These are phyloP conservation scores for Platichthys flesus DNA, from an alignment of 2,113 vertebrate species.

Conservation along the genomic window DNA sequence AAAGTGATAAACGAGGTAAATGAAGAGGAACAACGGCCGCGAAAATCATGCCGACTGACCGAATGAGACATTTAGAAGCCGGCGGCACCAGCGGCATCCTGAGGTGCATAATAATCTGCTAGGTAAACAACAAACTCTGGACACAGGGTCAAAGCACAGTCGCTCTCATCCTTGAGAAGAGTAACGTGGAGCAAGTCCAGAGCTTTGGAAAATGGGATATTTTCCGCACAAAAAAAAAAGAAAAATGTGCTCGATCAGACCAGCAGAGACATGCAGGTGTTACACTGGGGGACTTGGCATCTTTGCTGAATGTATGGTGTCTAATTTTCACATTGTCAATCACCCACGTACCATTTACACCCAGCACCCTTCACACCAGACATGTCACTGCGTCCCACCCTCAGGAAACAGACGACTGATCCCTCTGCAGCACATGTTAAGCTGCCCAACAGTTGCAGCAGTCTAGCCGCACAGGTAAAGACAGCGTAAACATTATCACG, in stretches of 20 bases:
- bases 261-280: background rate
- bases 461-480: constrained; percentile 26
- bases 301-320: constrained; percentile 8
- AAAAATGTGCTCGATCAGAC: background rate
- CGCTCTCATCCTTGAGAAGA: constrained; percentile 33
- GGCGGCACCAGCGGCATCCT: constrained; percentile 32
- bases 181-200: constrained; percentile 18
- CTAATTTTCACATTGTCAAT: constrained; percentile 27
- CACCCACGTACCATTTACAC: constrained; percentile 24
- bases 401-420: constrained; percentile 10
- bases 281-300: constrained; percentile 12
- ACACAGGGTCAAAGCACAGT: constrained; percentile 59
- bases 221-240: background rate
- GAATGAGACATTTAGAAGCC: constrained; percentile 62
- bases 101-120: constrained; percentile 59
- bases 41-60: constrained; percentile 52
- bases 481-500: constrained; percentile 35
- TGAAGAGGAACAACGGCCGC: constrained; percentile 70
- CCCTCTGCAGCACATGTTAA: constrained; percentile 4
- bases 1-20: constrained; percentile 79
- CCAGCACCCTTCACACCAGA: constrained; percentile 5
- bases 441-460: constrained; percentile 17
- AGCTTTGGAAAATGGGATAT: background rate
- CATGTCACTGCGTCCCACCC: background rate
- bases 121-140: constrained; percentile 53